These are phyloP conservation scores for Tenthredo mesomela DNA, from an alignment of 2,888 invertebrate species.

Conservation along the genomic window DNA sequence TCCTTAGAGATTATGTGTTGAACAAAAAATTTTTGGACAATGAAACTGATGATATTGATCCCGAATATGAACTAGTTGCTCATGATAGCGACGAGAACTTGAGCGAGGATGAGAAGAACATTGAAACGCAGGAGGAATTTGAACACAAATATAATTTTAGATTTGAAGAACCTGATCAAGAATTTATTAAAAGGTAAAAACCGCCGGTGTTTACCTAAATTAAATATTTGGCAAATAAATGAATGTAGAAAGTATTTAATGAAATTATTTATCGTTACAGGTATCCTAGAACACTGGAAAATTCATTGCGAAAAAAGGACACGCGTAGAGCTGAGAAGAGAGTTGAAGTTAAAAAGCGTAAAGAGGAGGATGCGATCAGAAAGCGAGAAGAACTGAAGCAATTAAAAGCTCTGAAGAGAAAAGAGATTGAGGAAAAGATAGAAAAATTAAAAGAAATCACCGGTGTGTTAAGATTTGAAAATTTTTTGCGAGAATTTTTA, in stretches of 20 bases:
- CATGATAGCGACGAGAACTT: conserved; percentile 80
- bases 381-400: conserved; percentile 94
- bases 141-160: conserved; percentile 98
- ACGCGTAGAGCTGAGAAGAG: conserved; percentile 89
- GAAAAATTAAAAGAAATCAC: conserved; percentile 92
- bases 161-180: conserved; percentile 97
- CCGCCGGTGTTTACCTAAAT: neutral
- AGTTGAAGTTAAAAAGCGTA: conserved; percentile 86
- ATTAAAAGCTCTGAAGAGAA: conserved; percentile 91
- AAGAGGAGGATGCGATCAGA: conserved; percentile 87
- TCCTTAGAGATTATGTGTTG: conserved; percentile 94
- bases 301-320: conserved; percentile 90
- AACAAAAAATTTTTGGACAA: conserved; percentile 85
- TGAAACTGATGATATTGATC: conserved; percentile 58
- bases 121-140: conserved; percentile 93
- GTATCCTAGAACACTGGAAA: conserved; percentile 93
- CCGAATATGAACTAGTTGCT: conserved; percentile 63
- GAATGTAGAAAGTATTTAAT: conserved; percentile 46
- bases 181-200: conserved; percentile 83
- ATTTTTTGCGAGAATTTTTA: conserved; percentile 79
- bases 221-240: neutral
- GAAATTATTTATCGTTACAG: conserved; percentile 70
- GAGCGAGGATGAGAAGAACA: conserved; percentile 88
- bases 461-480: conserved; percentile 82
- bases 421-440: conserved; percentile 95